Percentiles rank a stretch among this genome's conserved stretches.
Conservation (phyloP, 2,113 vertebrate genomes). For the Agelaius phoeniceus region DNA sequence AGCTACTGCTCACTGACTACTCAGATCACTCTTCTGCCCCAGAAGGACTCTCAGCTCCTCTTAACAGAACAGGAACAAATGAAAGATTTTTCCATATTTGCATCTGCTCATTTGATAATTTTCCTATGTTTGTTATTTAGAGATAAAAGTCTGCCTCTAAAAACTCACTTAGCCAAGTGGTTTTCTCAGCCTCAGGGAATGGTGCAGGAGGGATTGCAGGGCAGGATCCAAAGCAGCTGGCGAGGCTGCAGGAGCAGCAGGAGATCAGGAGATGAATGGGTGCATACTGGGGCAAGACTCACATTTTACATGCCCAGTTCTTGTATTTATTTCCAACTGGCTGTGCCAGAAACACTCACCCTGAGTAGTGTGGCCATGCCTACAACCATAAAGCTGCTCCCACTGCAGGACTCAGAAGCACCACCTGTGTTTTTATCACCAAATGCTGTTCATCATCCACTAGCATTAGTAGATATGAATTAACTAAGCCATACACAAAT, state of each 20-base stretch:
- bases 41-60: not conserved
- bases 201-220: slow-evolving; percentile 30
- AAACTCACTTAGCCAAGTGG: slow-evolving; percentile 18
- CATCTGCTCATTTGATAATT: slow-evolving; percentile 24
- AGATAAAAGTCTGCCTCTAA: slow-evolving; percentile 41
- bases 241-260: not conserved
- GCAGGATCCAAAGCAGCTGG: slow-evolving; percentile 20
- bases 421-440: not conserved
- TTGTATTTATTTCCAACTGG: not conserved
- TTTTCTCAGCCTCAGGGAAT: slow-evolving; percentile 38
- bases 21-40: not conserved
- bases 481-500: slow-evolving; percentile 36
- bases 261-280: not conserved
- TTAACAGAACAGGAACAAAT: slow-evolving; percentile 16
- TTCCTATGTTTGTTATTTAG: slow-evolving; percentile 4
- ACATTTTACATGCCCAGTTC: not conserved
- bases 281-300: not conserved
- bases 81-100: slow-evolving; percentile 14
- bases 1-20: not conserved
- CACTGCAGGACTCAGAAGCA: not conserved
- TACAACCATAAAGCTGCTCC: not conserved
- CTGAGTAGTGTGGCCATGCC: not conserved
- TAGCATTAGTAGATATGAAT: slow-evolving; percentile 21
- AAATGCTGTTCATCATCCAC: not conserved
- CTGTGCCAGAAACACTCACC: not conserved